Evolutionary conservation across 1,140 invertebrate species (phyloP).

Genomic region (roundworm (Caenorhabditis elegans)): DNA sequence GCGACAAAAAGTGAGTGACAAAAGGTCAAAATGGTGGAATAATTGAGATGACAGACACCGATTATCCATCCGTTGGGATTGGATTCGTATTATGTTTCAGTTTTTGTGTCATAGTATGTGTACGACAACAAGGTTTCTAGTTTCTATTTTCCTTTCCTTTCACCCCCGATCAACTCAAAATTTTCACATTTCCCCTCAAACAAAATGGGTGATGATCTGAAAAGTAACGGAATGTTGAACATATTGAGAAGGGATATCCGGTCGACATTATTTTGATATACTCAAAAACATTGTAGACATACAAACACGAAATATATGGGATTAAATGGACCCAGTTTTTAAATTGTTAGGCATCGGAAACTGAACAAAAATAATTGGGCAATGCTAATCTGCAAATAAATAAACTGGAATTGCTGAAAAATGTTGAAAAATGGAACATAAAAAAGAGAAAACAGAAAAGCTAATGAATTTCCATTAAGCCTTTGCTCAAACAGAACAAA

Average conservation of each 20-base stretch:
- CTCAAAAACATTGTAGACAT: not conserved
- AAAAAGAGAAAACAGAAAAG: too few species aligned
- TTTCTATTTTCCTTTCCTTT: not conserved
- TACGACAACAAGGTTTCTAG: conserved; percentile 15
- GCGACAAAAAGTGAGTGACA: not conserved
- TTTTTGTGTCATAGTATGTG: conserved; percentile 8
- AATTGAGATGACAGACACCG: conserved; percentile 1
- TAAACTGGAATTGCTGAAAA: too few species aligned
- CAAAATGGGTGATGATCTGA: not conserved
- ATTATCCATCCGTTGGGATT: not conserved
- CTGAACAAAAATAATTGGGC: too few species aligned
- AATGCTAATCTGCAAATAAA: too few species aligned
- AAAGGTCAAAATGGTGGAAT: not conserved
- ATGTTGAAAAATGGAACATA: too few species aligned
- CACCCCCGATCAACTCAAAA: not conserved
- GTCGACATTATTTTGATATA: not conserved
- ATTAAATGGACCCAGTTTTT: too few species aligned
- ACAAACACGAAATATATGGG: not conserved
- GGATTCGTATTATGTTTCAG: conserved; percentile 17
- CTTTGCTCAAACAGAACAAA: too few species aligned
- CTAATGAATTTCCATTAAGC: too few species aligned
- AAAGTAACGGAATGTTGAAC: not conserved
- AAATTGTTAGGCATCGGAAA: too few species aligned
- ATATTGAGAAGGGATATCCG: not conserved
- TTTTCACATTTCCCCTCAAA: not conserved